Evolutionary conservation across 2,113 vertebrate species (phyloP), one percentile per base, ranked within the genome.

Genomic region (Lophochroa leadbeateri): DNA sequence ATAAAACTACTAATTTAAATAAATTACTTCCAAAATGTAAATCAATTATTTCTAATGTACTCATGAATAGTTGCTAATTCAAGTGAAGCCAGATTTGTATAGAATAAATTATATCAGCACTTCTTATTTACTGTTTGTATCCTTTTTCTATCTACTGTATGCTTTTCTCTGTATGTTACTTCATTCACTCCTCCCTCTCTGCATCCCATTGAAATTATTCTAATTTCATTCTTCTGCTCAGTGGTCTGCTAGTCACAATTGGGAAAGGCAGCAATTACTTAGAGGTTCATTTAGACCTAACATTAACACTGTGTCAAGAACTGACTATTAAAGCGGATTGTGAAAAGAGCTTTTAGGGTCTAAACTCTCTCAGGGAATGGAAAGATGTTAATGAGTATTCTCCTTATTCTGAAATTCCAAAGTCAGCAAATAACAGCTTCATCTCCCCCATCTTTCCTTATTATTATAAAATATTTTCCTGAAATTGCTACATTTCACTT

Each of bases 161-260:
- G 52, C 41, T 93, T 94, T 93, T 75, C 46, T 84, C 64, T 74
- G 13, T 78, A 4, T 64, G 76, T 71, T 79, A 7, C 7, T 92
- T 82, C 69, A 69, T 87, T 96, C 63, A 65, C 23, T 94, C 24
- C 31, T 93, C 52, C 49, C 47, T 84, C 65, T 60, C 74, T 65
- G 47, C 16, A 50, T 58, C 7, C 57, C 20, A 64, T 82, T 91
- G 92, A 79, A 91, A 87, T 16, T 49, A 24, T 49, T 44, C 28
- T 88, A 87, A 95, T 81, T 86, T 39, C 76, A 64, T 83, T 95
- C 65, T 86, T 85, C 64, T 88, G 43, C 87, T 87, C 37, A 49
- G 79, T 90, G 68, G 43, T 71, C 87, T 93, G 23, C 83, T 78
- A 90, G 63, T 78, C 80, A 86, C 64, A 93, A 57, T 46, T 68